A percentile compares a stretch with the other conserved stretches of the same genome.
Conservation (phyloP, 1,140 invertebrate genomes). For the Zaprionus africanus region DNA sequence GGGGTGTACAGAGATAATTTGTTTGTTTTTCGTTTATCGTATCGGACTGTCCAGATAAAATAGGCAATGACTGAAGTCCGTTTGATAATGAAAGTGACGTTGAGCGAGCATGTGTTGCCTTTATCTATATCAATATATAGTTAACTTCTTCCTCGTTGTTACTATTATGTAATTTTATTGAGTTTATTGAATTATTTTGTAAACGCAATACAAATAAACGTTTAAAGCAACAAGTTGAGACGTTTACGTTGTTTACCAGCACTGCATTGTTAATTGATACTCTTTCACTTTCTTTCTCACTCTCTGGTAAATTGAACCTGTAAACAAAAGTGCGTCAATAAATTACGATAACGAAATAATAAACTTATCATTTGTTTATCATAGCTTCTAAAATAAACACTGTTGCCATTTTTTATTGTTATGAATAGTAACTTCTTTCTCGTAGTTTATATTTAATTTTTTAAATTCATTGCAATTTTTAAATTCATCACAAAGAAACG, state of each 20-base stretch:
- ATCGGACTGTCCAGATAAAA: neutral
- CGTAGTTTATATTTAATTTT: too few species aligned
- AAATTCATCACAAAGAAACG: neutral
- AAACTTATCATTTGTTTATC: neutral
- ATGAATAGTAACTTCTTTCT: too few species aligned
- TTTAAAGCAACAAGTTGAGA: neutral
- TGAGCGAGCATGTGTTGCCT: slow-evolving; percentile 3
- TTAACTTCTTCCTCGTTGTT: neutral
- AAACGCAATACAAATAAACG: neutral
- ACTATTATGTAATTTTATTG: neutral
- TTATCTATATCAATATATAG: slow-evolving; percentile 16
- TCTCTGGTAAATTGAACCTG: neutral
- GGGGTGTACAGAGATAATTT: slow-evolving; percentile 8
- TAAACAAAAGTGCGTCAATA: neutral
- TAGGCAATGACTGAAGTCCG: neutral
- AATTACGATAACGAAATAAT: neutral
- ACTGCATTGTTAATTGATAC: neutral
- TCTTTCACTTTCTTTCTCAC: neutral
- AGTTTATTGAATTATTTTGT: neutral
- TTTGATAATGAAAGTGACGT: slow-evolving; percentile 28
- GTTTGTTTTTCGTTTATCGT: slow-evolving; percentile 12
- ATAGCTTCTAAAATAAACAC: neutral
- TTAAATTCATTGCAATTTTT: too few species aligned
- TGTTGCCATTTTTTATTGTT: neutral
- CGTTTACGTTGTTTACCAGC: neutral